Conservation (phyloP, 1,140 invertebrate genomes). For the Proctacanthus coquilletti region DNA sequence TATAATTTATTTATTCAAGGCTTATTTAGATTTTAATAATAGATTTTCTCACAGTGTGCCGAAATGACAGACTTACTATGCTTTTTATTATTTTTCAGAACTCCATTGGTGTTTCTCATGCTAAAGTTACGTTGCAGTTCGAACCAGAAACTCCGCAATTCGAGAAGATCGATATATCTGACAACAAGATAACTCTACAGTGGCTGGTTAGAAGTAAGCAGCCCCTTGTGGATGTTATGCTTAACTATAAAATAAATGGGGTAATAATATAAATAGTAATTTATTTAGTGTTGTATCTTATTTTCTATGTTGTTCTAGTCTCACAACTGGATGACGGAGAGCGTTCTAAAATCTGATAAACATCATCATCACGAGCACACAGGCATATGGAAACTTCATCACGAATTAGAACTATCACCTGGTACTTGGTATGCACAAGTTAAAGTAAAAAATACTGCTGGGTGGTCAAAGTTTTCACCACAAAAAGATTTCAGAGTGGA, state of each 20-base stretch:
- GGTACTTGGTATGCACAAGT: slow-evolving; percentile 25
- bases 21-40: no score
- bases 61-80: no score
- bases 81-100: slow-evolving; percentile 12
- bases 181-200: slow-evolving; percentile 17
- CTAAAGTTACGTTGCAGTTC: slow-evolving; percentile 16
- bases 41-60: no score
- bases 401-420: slow-evolving; percentile 20
- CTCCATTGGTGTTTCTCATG: slow-evolving; percentile 15
- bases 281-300: background rate
- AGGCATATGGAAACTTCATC: slow-evolving; percentile 25
- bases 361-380: slow-evolving; percentile 17
- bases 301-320: slow-evolving; percentile 10
- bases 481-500: slow-evolving; percentile 16
- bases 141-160: slow-evolving; percentile 23
- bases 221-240: slow-evolving; percentile 20
- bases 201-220: slow-evolving; percentile 26
- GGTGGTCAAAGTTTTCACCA: slow-evolving; percentile 25
- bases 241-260: slow-evolving; percentile 20
- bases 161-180: slow-evolving; percentile 15
- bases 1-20: no score
- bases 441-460: slow-evolving; percentile 22
- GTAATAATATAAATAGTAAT: slow-evolving; percentile 10
- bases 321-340: slow-evolving; percentile 23
- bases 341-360: slow-evolving; percentile 20